Evolutionary conservation across 2,888 invertebrate genomes (phyloP).

Genomic region (Erebia epiphron): DNA sequence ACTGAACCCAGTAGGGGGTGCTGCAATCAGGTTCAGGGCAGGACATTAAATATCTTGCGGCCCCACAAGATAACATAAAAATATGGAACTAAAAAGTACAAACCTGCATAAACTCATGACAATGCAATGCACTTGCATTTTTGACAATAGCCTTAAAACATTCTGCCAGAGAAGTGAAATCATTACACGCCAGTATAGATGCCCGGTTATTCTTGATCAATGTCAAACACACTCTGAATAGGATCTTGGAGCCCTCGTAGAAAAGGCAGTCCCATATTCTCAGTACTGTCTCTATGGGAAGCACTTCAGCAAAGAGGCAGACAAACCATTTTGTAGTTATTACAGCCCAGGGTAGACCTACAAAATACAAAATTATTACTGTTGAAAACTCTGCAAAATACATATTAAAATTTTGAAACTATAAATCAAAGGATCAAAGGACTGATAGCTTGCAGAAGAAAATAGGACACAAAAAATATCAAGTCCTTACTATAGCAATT

Average conservation of each 20-base stretch:
- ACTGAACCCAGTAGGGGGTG: no score
- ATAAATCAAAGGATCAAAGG: no score
- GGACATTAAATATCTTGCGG: no score
- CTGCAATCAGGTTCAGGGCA: no score
- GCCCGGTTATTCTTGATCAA: slow-evolving; percentile 89
- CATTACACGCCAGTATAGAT: slow-evolving; percentile 89
- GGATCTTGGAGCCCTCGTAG: slow-evolving; percentile 95
- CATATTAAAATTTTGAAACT: no score
- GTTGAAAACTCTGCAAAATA: no score
- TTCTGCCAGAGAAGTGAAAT: slow-evolving; percentile 91
- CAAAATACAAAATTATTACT: neutral
- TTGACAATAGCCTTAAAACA: slow-evolving; percentile 92
- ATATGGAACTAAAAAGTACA: slow-evolving; percentile 1
- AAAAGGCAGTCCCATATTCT: slow-evolving; percentile 98
- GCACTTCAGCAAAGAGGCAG: slow-evolving; percentile 95
- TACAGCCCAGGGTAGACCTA: slow-evolving; percentile 93
- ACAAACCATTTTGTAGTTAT: slow-evolving; percentile 98
- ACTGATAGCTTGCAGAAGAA: no score
- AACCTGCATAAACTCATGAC: slow-evolving; percentile 95
- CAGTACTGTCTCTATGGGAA: slow-evolving; percentile 96
- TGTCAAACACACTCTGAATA: slow-evolving; percentile 94
- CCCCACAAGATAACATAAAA: neutral
- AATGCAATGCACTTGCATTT: slow-evolving; percentile 90
- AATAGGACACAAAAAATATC: no score
- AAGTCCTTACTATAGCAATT: no score